A percentile compares a stretch with the other conserved stretches of the same genome.
These are phyloP conservation scores for Nerophis lumbriciformis DNA, from an alignment of 2,113 vertebrate genomes.

Conservation along the genomic window DNA sequence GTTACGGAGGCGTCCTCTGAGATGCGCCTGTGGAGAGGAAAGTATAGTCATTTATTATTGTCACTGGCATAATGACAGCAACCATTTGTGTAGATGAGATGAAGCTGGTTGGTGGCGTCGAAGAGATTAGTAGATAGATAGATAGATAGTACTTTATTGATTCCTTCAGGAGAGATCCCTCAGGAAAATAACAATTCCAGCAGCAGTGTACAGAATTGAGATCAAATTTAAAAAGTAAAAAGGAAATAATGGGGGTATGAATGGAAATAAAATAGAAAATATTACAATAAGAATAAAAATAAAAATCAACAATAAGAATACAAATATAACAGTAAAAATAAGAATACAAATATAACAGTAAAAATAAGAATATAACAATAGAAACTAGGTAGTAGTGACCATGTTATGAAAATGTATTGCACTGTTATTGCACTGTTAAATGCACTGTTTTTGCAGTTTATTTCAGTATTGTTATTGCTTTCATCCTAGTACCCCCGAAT, in stretches of 20 bases:
- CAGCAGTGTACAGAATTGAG: no score
- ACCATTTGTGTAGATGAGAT: slow-evolving; percentile 12
- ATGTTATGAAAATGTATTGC: not conserved
- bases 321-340: no score
- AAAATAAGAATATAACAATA: no score
- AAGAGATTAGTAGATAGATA: not conserved
- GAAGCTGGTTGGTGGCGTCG: slow-evolving; percentile 4
- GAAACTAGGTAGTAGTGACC: no score
- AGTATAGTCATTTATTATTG: slow-evolving; percentile 52
- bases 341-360: no score
- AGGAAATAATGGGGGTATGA: not conserved
- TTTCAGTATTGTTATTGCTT: no score
- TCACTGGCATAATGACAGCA: slow-evolving; percentile 16
- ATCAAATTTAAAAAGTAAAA: no score
- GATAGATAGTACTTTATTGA: not conserved
- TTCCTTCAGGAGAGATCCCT: no score
- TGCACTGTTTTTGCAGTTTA: not conserved
- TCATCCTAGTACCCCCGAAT: no score
- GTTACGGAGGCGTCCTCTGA: slow-evolving; percentile 38
- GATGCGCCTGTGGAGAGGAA: slow-evolving; percentile 46
- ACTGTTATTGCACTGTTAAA: not conserved
- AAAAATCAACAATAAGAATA: no score
- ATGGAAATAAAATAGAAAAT: not conserved
- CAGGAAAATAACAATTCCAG: no score
- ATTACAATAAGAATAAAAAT: no score